Base-by-base conservation (phyloP, 2,888 invertebrate genomes). In the Athetis lepigone region DNA sequence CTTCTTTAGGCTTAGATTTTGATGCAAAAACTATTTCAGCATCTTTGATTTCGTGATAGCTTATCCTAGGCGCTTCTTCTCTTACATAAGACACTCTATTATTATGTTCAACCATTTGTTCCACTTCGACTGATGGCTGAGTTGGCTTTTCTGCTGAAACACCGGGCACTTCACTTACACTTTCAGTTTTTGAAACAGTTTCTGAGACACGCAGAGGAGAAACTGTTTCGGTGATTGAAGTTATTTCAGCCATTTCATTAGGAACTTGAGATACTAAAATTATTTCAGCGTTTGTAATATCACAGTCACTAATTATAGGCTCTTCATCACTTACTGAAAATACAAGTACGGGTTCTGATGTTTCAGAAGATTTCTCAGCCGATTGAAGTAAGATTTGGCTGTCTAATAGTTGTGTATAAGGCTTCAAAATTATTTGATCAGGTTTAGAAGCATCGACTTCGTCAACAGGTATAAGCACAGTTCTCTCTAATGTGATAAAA, bases 231-330 rank as follows among this genome's bases (percentile, higher is more conserved):
- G 3, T 52, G 52, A 8, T 27, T 46, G 49, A n/a, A 57, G 18
- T 43, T 21, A 16, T 40, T 46, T 43, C 27, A 37, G 27, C 29
- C 13, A 6, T 19, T 59, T 66, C 25, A n/a, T 62, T 56, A 67
- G 66, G 27, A 33, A 67, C 11, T 21, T 67, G 59, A 16, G 64
- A 47, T 18, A 79, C 81, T 62, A 82, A 78, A 40, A 59, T 61
- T 13, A 63, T 59, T 80, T 90, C 89, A 58, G 87, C 84, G 57
- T 89, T 85, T 23, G 66, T 77, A 42, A 86, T 74, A 55, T 87
- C 85, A 65, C 84, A 79, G 70, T 88, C 81, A 59, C 51, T 77
- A 21, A 47, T 49, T 55, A 29, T 76, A 3, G 77, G 75, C n/a
- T 19, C 55, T 67, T 84, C 74, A 63, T 84, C 80, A 19, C 56